A percentile compares a stretch with the other conserved stretches of the same genome.
These are phyloP conservation scores for Zaprionus davidi DNA, from an alignment of 1,140 invertebrate species.

Conservation along the genomic window DNA sequence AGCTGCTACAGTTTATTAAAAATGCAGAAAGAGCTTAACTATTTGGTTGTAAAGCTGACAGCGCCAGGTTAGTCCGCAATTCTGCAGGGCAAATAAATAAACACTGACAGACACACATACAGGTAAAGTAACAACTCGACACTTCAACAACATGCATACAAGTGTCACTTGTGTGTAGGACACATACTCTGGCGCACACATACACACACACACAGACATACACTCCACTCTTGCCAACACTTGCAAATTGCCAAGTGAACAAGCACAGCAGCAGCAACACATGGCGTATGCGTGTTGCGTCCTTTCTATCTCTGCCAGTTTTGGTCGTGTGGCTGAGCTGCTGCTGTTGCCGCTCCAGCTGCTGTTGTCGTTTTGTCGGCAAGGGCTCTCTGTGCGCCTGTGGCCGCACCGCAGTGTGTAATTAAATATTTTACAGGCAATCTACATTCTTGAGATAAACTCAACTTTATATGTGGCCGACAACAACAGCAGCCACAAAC, in stretches of 20 bases:
- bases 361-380: slow-evolving; percentile 24
- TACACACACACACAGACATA: slow-evolving; percentile 44
- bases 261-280: slow-evolving; percentile 46
- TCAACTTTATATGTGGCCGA: slow-evolving; percentile 63
- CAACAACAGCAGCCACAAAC: slow-evolving; percentile 39
- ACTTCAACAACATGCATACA: slow-evolving; percentile 62
- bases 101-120: slow-evolving; percentile 47
- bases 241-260: slow-evolving; percentile 75
- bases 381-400: slow-evolving; percentile 35
- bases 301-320: slow-evolving; percentile 18
- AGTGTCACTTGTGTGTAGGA: slow-evolving; percentile 80
- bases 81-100: slow-evolving; percentile 79
- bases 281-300: slow-evolving; percentile 47
- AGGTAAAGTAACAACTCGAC: slow-evolving; percentile 32
- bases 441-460: slow-evolving; percentile 83
- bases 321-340: slow-evolving; percentile 11
- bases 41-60: slow-evolving; percentile 65
- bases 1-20: slow-evolving; percentile 74
- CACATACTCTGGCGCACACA: slow-evolving; percentile 50
- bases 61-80: slow-evolving; percentile 55
- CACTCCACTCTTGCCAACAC: slow-evolving; percentile 67
- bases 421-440: slow-evolving; percentile 83
- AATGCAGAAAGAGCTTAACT: slow-evolving; percentile 79
- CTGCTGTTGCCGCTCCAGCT: not conserved
- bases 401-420: slow-evolving; percentile 73